phyloP scores from a whole-genome alignment of 1,140 invertebrate species.

The Drosophila orosa region DNA sequence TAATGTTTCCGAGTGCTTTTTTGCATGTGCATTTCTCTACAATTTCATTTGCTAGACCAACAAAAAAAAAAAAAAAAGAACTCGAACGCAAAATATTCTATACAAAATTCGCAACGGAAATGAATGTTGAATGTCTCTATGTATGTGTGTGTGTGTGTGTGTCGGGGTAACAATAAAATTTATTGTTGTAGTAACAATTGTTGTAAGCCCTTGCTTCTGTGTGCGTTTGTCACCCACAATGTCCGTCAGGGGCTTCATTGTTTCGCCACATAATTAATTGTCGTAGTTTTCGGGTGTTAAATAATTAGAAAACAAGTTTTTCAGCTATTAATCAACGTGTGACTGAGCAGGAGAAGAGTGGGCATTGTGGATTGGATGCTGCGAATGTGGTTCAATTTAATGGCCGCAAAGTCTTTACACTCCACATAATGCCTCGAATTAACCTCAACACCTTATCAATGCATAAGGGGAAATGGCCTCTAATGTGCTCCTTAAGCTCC shows the following conservation, averaged over 20 bases:
- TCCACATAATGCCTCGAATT: constrained; percentile 26
- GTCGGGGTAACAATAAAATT: constrained; percentile 76
- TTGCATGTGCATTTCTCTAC: constrained; percentile 47
- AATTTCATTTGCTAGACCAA: constrained; percentile 63
- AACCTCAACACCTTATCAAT: constrained; percentile 59
- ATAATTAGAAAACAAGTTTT: constrained; percentile 83
- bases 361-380: neutral
- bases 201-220: constrained; percentile 54
- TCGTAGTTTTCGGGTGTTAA: constrained; percentile 81
- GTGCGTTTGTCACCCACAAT: constrained; percentile 62
- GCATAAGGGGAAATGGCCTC: constrained; percentile 25
- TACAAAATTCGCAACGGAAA: constrained; percentile 56
- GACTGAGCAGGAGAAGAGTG: constrained; percentile 22
- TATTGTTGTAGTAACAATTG: constrained; percentile 74
- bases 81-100: constrained; percentile 37
- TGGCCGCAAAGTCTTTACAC: constrained; percentile 12
- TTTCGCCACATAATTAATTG: constrained; percentile 82
- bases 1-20: constrained; percentile 11
- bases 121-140: constrained; percentile 43
- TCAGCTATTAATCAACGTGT: constrained; percentile 71
- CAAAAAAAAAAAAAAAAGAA: constrained; percentile 31
- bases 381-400: constrained; percentile 38
- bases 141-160: constrained; percentile 13
- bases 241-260: constrained; percentile 72
- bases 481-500: constrained; percentile 54